Conservation (phyloP, 2,797 vertebrate species). For the Petrocephalus schoutedeni region DNA sequence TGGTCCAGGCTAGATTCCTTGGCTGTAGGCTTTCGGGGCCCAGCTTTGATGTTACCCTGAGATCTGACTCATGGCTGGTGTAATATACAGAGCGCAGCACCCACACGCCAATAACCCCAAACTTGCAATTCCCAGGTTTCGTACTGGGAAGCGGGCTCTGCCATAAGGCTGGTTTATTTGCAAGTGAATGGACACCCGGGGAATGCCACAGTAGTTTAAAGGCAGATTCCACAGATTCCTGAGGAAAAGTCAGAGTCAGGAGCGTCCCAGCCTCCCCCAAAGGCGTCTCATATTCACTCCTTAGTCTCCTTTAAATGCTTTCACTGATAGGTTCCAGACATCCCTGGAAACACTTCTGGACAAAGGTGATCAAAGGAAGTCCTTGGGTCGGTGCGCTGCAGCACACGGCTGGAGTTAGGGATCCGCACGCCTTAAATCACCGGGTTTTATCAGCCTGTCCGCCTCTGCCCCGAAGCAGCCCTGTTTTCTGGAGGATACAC, state of each 20-base stretch:
- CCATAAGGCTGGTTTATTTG: neutral
- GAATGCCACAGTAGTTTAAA: neutral
- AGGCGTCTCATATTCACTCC: neutral
- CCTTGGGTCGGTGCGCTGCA: neutral
- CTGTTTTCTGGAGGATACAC: neutral
- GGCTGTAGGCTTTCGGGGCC: neutral
- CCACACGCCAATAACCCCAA: neutral
- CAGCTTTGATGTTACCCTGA: neutral
- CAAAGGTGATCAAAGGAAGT: conserved; percentile 4
- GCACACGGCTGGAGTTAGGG: neutral
- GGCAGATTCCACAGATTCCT: neutral
- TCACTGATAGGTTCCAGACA: conserved; percentile 9
- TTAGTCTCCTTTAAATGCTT: neutral
- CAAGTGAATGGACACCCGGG: neutral
- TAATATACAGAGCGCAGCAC: neutral
- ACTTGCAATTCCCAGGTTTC: neutral
- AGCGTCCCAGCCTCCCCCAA: neutral
- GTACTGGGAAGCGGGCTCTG: neutral
- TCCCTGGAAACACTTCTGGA: neutral
- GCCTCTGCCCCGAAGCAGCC: neutral
- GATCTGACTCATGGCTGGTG: neutral
- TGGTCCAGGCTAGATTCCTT: neutral
- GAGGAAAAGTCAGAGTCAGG: neutral
- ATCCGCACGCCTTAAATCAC: neutral
- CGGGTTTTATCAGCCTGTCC: conserved; percentile 1